A percentile compares a stretch with the other conserved stretches of the same genome.
These are phyloP conservation scores for Cyprinus carpio DNA, from an alignment of 2,113 vertebrate species.

Conservation along the genomic window DNA sequence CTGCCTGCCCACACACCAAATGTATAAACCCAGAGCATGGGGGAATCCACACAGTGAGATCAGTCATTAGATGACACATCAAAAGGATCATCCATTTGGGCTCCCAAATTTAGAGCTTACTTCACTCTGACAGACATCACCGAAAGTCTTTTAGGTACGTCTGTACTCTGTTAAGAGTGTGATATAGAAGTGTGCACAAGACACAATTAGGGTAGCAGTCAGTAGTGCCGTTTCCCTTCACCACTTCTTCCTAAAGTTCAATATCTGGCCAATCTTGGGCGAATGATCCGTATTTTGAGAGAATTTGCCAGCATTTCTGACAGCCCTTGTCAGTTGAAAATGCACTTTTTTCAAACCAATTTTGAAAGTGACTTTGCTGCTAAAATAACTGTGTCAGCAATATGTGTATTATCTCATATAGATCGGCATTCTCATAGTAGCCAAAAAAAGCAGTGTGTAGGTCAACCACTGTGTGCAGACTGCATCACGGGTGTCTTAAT, in stretches of 20 bases:
- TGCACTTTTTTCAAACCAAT: background rate
- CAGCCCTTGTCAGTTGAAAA: background rate
- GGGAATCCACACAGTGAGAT: conserved; percentile 34
- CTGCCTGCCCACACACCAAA: conserved; percentile 35
- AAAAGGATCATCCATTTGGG: background rate
- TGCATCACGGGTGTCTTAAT: no score
- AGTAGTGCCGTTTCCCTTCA: background rate
- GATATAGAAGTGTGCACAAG: background rate
- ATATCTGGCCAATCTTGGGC: background rate
- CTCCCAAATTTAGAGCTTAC: background rate
- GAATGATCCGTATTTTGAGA: background rate
- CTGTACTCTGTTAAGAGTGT: background rate
- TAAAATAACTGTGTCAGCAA: no score
- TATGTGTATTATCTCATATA: no score
- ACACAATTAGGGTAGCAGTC: conserved; percentile 44
- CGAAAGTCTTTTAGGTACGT: conserved; percentile 10
- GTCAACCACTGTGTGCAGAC: no score
- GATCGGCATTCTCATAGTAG: no score
- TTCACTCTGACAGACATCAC: conserved; percentile 31
- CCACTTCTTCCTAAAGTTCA: background rate
- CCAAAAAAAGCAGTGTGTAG: no score
- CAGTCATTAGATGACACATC: conserved; percentile 31
- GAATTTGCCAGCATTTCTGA: background rate
- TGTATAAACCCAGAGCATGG: conserved; percentile 16
- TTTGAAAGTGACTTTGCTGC: background rate